Percentiles rank a stretch among this genome's conserved stretches.
Evolutionary conservation across 1,140 invertebrate genomes (phyloP).

Genomic region (Drosophila cardini): DNA sequence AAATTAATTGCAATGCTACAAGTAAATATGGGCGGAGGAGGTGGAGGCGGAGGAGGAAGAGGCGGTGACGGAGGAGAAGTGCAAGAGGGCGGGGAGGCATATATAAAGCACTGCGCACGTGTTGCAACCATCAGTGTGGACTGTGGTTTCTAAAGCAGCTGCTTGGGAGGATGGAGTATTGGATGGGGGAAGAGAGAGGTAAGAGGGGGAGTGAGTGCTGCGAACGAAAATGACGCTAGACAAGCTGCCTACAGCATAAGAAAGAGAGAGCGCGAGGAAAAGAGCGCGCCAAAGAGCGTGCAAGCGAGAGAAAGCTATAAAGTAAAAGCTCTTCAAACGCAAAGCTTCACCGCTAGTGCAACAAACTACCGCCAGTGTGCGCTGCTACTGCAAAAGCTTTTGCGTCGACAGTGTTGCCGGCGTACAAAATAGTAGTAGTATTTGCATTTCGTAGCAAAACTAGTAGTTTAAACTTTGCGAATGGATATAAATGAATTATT

Average conservation of each 20-base stretch:
- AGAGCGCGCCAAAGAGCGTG: background rate
- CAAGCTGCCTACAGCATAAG: constrained; percentile 59
- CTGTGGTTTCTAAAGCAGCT: background rate
- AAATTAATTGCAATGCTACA: constrained; percentile 64
- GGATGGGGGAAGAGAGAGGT: background rate
- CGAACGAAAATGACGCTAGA: constrained; percentile 43
- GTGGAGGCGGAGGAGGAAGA: background rate
- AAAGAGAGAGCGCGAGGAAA: background rate
- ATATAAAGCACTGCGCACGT: constrained; percentile 55
- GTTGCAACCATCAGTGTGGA: constrained; percentile 49
- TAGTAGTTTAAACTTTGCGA: background rate
- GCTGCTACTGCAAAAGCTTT: constrained; percentile 29
- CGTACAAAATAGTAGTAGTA: constrained; percentile 16
- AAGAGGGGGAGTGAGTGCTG: constrained; percentile 1
- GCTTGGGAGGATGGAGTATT: background rate
- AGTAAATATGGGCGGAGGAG: constrained; percentile 11
- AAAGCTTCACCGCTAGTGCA: constrained; percentile 46
- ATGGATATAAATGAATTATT: background rate
- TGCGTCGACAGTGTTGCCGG: constrained; percentile 25
- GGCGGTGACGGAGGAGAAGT: background rate
- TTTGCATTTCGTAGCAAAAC: constrained; percentile 8
- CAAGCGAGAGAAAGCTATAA: background rate
- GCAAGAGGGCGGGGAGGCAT: background rate
- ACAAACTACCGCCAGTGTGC: constrained; percentile 40
- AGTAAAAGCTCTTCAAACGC: constrained; percentile 36